Conservation (phyloP, 2,888 invertebrate species). For the Nemotelus nigrinus region DNA sequence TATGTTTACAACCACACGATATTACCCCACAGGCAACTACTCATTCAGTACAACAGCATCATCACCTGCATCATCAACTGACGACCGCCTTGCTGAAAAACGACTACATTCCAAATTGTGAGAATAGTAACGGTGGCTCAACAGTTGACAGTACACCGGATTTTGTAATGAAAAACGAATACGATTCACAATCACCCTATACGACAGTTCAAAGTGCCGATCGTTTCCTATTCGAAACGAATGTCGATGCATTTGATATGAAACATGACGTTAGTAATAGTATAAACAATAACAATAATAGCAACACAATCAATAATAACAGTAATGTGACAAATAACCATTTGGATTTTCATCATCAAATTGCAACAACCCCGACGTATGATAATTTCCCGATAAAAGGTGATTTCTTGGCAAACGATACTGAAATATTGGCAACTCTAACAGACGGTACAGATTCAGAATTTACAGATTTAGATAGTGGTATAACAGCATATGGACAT, state of each 20-base stretch:
- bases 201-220: conserved; percentile 64
- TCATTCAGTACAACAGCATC: conserved; percentile 45
- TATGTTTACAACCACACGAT: conserved; percentile 49
- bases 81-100: conserved; percentile 45
- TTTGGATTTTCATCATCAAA: conserved; percentile 50
- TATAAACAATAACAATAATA: conserved; percentile 50
- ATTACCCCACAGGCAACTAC: conserved; percentile 50
- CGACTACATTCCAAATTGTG: conserved; percentile 60
- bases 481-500: conserved; percentile 59
- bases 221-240: conserved; percentile 63
- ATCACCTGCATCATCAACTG: conserved; percentile 43
- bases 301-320: conserved; percentile 54
- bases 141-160: conserved; percentile 58
- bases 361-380: conserved; percentile 48
- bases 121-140: conserved; percentile 50
- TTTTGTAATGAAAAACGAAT: conserved; percentile 63
- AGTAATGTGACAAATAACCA: conserved; percentile 52
- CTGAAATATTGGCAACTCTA: conserved; percentile 61
- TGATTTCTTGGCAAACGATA: conserved; percentile 56
- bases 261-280: conserved; percentile 59
- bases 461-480: conserved; percentile 63
- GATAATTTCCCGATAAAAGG: conserved; percentile 62
- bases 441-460: conserved; percentile 59
- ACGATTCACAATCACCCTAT: conserved; percentile 64
- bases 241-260: conserved; percentile 61